Percentiles rank a stretch among this genome's conserved stretches.
These are phyloP conservation scores for Nibea coibor DNA, from an alignment of 2,113 vertebrate genomes.

Conservation along the genomic window DNA sequence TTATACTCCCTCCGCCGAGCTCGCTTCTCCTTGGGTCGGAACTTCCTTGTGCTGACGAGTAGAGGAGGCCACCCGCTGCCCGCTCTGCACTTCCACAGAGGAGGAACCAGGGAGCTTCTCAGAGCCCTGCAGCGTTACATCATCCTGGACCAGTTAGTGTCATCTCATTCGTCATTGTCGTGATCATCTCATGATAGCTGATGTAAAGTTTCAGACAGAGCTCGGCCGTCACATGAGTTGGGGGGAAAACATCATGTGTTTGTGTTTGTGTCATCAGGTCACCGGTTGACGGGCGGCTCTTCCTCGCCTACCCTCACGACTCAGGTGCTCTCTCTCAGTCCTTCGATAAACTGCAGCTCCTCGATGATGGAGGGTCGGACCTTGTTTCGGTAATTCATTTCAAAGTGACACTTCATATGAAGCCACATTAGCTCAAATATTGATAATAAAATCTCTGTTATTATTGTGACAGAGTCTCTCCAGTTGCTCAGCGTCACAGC, in stretches of 20 bases:
- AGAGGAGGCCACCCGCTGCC: slow-evolving; percentile 89
- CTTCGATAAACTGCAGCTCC: slow-evolving; percentile 90
- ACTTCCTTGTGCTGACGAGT: slow-evolving; percentile 91
- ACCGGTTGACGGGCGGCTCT: slow-evolving; percentile 90
- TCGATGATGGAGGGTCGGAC: slow-evolving; percentile 89
- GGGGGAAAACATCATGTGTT: slow-evolving; percentile 1
- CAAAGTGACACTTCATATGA: not conserved
- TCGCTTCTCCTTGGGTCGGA: slow-evolving; percentile 90
- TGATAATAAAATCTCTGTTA: not conserved
- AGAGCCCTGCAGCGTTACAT: slow-evolving; percentile 88
- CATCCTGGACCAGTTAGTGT: slow-evolving; percentile 84
- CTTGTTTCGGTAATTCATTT: slow-evolving; percentile 87
- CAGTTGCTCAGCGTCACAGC: not conserved
- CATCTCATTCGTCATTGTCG: too few relatives aligned
- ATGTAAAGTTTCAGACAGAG: not conserved
- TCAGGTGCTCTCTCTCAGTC: slow-evolving; percentile 88
- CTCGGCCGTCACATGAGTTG: slow-evolving; percentile 21
- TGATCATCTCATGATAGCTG: not conserved
- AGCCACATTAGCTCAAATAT: not conserved
- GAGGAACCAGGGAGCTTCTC: slow-evolving; percentile 90
- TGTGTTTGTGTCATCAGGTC: slow-evolving; percentile 81
- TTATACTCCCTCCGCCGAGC: slow-evolving; percentile 90
- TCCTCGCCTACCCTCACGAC: slow-evolving; percentile 89
- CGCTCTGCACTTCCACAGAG: slow-evolving; percentile 91
- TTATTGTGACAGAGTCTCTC: too few relatives aligned